Percentiles rank a stretch among this genome's conserved stretches.
Evolutionary conservation across 2,113 vertebrate species (phyloP).

Genomic region (Cryptotis parvus): DNA sequence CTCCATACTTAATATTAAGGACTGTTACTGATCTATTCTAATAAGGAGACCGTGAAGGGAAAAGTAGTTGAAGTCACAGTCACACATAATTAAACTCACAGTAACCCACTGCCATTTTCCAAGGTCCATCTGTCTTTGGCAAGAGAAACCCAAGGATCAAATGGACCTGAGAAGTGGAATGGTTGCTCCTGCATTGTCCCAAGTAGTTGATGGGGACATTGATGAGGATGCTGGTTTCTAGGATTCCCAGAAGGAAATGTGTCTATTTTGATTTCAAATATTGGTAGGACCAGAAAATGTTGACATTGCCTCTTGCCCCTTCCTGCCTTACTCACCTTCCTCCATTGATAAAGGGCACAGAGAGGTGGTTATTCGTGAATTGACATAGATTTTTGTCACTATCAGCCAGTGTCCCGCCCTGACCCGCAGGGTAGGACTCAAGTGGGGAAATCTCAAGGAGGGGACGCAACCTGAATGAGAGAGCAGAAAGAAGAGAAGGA

Average conservation of each 20-base stretch:
- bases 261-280: constrained; percentile 45
- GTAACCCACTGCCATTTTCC: constrained; percentile 37
- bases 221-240: neutral
- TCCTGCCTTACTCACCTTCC: neutral
- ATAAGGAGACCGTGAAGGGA: constrained; percentile 58
- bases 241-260: neutral
- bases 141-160: constrained; percentile 37
- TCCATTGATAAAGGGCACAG: neutral
- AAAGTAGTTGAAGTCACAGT: constrained; percentile 33
- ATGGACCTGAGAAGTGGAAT: neutral
- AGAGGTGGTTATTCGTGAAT: too few species aligned
- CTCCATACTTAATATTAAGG: constrained; percentile 46
- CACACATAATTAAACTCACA: constrained; percentile 57
- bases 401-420: too few species aligned
- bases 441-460: too few species aligned
- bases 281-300: neutral
- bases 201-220: constrained; percentile 16
- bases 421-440: too few species aligned
- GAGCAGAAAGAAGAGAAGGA: too few species aligned
- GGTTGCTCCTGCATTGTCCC: neutral
- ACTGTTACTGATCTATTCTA: constrained; percentile 60
- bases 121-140: constrained; percentile 18
- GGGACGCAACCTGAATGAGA: too few species aligned
- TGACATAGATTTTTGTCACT: too few species aligned
- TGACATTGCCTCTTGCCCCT: neutral